These are phyloP conservation scores for Oxyruncus cristatus DNA, from an alignment of 2,113 vertebrate genomes.

Conservation along the genomic window DNA sequence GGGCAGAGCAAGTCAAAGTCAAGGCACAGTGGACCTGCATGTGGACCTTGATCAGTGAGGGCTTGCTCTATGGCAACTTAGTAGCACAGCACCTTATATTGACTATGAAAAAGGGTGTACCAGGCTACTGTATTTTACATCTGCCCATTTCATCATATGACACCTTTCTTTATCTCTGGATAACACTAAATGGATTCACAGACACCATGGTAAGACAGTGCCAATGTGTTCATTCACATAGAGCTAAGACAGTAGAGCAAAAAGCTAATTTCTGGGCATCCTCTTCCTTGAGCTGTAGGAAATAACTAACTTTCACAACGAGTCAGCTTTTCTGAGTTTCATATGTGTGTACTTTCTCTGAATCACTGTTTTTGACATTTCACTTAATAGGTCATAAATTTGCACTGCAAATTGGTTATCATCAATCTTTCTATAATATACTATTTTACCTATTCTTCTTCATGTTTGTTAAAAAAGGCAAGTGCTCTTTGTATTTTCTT, in stretches of 20 bases:
- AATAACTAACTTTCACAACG: background rate
- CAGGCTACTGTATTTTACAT: background rate
- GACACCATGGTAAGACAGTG: background rate
- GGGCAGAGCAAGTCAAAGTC: background rate
- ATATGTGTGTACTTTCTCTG: background rate
- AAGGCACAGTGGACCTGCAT: background rate
- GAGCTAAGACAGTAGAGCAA: background rate
- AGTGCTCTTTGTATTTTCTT: background rate
- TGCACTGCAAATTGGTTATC: background rate
- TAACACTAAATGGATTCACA: background rate
- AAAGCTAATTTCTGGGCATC: background rate
- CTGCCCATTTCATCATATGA: background rate
- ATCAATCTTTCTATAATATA: background rate
- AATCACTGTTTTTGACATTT: conserved; percentile 33
- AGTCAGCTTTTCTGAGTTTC: background rate
- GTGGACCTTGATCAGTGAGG: background rate
- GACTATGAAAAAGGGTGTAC: background rate
- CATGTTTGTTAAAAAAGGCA: background rate
- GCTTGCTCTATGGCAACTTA: background rate
- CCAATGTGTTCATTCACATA: background rate
- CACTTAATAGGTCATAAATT: conserved; percentile 20
- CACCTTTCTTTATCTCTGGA: background rate
- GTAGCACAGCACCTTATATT: background rate
- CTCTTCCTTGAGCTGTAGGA: background rate
- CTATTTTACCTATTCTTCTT: background rate